phyloP scores from a whole-genome alignment of 2,888 invertebrate species.

The Phlogophora meticulosa region DNA sequence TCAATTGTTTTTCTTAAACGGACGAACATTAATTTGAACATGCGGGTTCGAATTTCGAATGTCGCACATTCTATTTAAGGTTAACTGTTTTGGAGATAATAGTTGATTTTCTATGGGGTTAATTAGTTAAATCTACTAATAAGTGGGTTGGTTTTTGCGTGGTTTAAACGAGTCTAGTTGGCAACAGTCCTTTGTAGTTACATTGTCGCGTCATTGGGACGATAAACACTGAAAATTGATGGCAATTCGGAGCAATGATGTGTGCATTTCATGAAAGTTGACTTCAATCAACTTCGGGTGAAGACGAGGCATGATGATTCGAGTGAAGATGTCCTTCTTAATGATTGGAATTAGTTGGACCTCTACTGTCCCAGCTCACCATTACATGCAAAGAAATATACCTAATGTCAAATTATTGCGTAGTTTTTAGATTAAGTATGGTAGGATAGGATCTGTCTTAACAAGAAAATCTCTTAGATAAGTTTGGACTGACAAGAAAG shows the following conservation, averaged over 20 bases:
- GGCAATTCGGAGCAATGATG: conserved; percentile 56
- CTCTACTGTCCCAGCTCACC: neutral
- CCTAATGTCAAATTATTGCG: neutral
- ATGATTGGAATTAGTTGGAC: conserved; percentile 18
- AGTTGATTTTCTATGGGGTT: conserved; percentile 59
- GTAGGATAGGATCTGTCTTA: neutral
- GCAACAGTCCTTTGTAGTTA: conserved; percentile 40
- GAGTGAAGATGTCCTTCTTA: conserved; percentile 32
- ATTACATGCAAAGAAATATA: conserved; percentile 14
- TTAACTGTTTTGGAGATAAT: conserved; percentile 66
- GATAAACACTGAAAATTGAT: conserved; percentile 60
- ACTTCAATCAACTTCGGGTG: conserved; percentile 37
- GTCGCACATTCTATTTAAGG: conserved; percentile 69
- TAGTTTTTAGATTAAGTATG: neutral
- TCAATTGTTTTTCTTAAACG: conserved; percentile 89
- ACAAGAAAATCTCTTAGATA: neutral
- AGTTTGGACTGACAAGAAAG: neutral
- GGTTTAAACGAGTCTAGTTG: conserved; percentile 54
- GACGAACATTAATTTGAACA: conserved; percentile 82
- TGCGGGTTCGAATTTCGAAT: conserved; percentile 85
- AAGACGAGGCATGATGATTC: conserved; percentile 18
- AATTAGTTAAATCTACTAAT: conserved; percentile 49
- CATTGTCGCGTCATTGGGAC: conserved; percentile 39
- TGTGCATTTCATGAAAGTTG: conserved; percentile 45
- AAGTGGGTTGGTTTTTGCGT: conserved; percentile 57